These are phyloP conservation scores for Agrypnus murinus DNA, from an alignment of 2,888 invertebrate species.

Conservation along the genomic window DNA sequence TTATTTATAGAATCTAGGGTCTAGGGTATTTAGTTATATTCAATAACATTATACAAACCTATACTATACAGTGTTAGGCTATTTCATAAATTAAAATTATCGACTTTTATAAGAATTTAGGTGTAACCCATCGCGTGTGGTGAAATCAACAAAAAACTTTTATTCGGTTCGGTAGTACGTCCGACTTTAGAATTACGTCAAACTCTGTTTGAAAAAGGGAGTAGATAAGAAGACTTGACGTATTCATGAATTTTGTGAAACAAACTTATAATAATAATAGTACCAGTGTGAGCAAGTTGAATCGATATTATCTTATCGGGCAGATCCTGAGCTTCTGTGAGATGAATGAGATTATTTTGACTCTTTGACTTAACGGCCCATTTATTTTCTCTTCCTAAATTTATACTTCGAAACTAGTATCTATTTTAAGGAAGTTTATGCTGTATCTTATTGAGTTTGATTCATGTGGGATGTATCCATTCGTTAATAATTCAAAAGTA, in stretches of 20 bases:
- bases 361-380: neutral
- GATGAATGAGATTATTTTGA: neutral
- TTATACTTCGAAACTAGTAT: too few species aligned
- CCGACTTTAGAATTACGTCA: conserved; percentile 11
- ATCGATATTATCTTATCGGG: conserved; percentile 10
- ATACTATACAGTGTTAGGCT: neutral
- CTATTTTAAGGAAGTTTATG: too few species aligned
- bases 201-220: conserved; percentile 10
- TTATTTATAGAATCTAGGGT: too few species aligned
- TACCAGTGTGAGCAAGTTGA: neutral
- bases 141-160: conserved; percentile 15
- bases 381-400: neutral
- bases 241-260: conserved; percentile 24
- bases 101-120: neutral
- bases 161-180: conserved; percentile 1
- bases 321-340: conserved; percentile 3
- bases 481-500: too few species aligned
- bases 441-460: too few species aligned
- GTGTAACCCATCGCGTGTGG: conserved; percentile 8
- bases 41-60: too few species aligned
- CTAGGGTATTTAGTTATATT: too few species aligned
- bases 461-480: too few species aligned
- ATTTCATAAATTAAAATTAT: conserved; percentile 13
- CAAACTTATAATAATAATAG: conserved; percentile 14
- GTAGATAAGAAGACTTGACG: conserved; percentile 20